Conservation (phyloP, 2,113 vertebrate species). For the Bufo gargarizans region DNA sequence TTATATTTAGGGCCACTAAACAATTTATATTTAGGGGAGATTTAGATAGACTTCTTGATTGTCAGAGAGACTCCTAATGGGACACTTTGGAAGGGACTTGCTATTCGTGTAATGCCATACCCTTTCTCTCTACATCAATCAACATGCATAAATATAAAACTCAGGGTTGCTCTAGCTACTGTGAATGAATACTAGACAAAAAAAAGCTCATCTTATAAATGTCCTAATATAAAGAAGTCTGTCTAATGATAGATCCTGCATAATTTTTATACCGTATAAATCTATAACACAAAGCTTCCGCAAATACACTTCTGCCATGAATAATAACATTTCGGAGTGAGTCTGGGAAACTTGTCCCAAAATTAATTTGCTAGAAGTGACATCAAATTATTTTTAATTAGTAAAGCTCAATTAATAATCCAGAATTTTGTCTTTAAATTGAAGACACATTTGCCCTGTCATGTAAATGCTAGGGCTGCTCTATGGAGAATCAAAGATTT, state of each 20-base stretch:
- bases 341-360: neutral
- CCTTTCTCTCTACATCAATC: no score
- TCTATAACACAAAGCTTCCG: neutral
- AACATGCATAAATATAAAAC: no score
- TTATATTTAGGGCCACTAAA: neutral
- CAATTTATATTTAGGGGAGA: neutral
- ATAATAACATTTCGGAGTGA: conserved; percentile 10
- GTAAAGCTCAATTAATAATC: conserved; percentile 46
- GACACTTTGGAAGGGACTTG: neutral
- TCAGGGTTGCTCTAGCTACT: neutral
- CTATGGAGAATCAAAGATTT: conserved; percentile 45
- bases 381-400: conserved; percentile 54
- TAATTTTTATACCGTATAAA: neutral
- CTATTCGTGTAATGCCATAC: no score
- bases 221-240: neutral
- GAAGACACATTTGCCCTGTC: conserved; percentile 32
- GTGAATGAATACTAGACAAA: neutral
- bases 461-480: conserved; percentile 32
- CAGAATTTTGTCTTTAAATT: conserved; percentile 34
- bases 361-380: conserved; percentile 52
- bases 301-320: neutral
- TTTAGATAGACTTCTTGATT: no score
- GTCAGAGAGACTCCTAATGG: no score
- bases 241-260: neutral
- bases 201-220: neutral